Evolutionary conservation across 2,888 invertebrate genomes (phyloP).

Genomic region (Synanthedon myopaeformis): DNA sequence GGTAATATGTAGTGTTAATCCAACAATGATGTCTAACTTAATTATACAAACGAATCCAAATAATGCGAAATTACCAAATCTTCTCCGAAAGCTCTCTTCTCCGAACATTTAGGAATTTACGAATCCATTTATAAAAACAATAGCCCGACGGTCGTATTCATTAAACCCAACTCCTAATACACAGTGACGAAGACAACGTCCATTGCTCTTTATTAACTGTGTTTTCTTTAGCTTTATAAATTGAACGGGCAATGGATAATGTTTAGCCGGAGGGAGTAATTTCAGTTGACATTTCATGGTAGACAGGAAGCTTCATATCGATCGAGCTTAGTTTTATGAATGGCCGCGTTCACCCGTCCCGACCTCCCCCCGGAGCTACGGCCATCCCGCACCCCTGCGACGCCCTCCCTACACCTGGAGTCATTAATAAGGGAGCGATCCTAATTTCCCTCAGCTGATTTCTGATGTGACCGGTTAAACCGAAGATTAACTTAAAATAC

Average conservation of each 20-base stretch:
- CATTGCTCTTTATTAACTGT: conserved; percentile 17
- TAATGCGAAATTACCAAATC: too few species aligned
- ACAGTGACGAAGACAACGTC: conserved; percentile 6
- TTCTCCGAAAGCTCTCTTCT: too few species aligned
- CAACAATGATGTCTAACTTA: too few species aligned
- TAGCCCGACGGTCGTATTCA: too few species aligned
- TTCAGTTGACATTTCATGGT: conserved; percentile 17
- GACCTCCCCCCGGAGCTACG: conserved; percentile 9
- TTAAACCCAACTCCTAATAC: too few species aligned
- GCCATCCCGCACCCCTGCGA: conserved; percentile 10
- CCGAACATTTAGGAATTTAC: too few species aligned
- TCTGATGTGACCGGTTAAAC: conserved; percentile 31
- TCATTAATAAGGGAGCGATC: conserved; percentile 11
- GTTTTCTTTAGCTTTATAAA: conserved; percentile 4
- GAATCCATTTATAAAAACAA: too few species aligned
- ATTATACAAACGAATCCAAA: too few species aligned
- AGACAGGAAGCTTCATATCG: conserved; percentile 46
- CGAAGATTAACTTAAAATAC: conserved; percentile 23
- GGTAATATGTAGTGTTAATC: too few species aligned
- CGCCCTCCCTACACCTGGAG: conserved; percentile 9
- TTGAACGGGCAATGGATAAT: conserved; percentile 14
- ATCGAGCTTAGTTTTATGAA: conserved; percentile 62
- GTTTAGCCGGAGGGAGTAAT: conserved; percentile 13
- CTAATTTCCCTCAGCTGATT: conserved; percentile 39
- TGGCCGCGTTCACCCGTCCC: conserved; percentile 30